Percentiles rank a stretch among this genome's conserved stretches.
Conservation (phyloP, 2,797 vertebrate genomes). For the Neomorphus geoffroyi region DNA sequence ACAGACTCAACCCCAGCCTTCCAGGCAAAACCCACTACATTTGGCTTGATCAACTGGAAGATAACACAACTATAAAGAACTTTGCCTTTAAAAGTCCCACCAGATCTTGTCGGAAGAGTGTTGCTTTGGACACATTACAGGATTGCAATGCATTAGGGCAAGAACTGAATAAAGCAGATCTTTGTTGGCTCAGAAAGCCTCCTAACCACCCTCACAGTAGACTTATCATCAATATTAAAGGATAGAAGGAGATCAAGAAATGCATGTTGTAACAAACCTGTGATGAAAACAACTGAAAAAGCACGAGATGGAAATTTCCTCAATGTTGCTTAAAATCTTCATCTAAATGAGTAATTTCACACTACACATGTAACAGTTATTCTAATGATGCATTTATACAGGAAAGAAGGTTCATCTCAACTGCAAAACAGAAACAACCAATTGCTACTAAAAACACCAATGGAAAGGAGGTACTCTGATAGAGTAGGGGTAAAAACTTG, state of each 20-base stretch:
- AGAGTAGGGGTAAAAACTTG: not conserved
- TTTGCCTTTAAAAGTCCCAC: not conserved
- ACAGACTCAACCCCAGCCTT: not conserved
- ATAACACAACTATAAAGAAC: not conserved
- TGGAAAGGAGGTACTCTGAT: not conserved
- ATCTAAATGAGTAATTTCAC: not conserved
- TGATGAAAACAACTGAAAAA: not conserved
- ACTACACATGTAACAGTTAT: not conserved
- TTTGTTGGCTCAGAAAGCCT: not conserved
- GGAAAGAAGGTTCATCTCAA: not conserved
- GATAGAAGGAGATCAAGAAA: not conserved
- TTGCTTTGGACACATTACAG: not conserved
- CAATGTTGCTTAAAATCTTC: not conserved
- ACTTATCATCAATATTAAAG: not conserved
- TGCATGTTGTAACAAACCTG: not conserved
- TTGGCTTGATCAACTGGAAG: not conserved
- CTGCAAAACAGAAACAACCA: not conserved
- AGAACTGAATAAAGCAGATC: not conserved
- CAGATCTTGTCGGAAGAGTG: not conserved
- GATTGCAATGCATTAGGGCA: not conserved
- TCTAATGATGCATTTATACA: not conserved
- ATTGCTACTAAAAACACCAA: not conserved
- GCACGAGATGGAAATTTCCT: not conserved
- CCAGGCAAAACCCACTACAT: not conserved
- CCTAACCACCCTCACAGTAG: accelerated